Base-by-base conservation (phyloP, 2,888 invertebrate species). In the Drosophila mettleri region DNA sequence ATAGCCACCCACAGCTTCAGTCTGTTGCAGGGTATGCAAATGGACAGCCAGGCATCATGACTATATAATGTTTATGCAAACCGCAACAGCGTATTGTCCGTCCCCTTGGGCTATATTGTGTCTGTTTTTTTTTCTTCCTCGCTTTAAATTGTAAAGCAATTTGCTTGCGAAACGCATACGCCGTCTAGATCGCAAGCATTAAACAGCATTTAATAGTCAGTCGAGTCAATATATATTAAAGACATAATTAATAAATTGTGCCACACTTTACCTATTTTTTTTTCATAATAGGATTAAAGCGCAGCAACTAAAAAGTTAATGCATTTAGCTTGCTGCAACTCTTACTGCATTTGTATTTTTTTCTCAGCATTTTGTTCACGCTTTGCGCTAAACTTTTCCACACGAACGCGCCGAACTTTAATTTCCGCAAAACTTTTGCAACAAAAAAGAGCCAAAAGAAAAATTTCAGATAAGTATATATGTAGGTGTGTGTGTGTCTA, bases 351-450 rank as follows among this genome's bases (percentile, higher is more conserved):
- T 29, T 39, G 31, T 27, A 29, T 55, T 46, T 18, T 39, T 24
- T 22, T 46, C n/a, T 52, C 41, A 18, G 59, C 36, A 54, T 45
- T 61, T 65, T 67, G 20, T 64, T 57, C 20, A 69, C 34, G 18
- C 38, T 63, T 45, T 41, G 60, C 33, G 29, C 45, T 31, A 45
- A 70, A 72, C 63, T 80, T 80, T 85, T 75, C 85, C 74, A 75
- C 83, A 78, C 83, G 83, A 85, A 80, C 71, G 78, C 86, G 73
- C 68, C 69, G 43, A 83, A 83, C 83, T 83, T 85, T 75, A 68
- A 80, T 83, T 85, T 85, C 62, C 79, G 79, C 63, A 58, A 73
- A 84, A 85, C 78, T 85, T 83, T 78, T 74, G 74, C 76, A 78
- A 60, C 49, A 49, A 60, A 49, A 38, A 49, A 12, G n/a, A 34